These are phyloP conservation scores for Halictus quadricinctus DNA, from an alignment of 2,888 invertebrate species.

Conservation along the genomic window DNA sequence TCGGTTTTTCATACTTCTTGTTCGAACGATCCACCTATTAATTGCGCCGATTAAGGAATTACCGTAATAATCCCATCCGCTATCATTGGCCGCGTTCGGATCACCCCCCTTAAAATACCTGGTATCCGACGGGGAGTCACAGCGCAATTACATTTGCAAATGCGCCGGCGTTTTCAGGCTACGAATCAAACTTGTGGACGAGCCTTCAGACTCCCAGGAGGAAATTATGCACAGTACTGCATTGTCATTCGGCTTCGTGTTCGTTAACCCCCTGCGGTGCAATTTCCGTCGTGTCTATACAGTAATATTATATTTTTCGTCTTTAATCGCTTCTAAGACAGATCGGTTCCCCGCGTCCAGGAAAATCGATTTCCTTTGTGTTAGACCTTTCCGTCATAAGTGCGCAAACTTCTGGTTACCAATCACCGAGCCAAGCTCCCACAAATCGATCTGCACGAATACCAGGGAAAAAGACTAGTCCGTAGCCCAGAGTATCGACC, in stretches of 20 bases:
- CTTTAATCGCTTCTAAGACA: background rate
- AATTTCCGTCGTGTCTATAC: background rate
- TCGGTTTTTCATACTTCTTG: too few relatives aligned
- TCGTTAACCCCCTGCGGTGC: background rate
- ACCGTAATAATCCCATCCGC: conserved; percentile 42
- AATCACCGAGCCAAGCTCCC: background rate
- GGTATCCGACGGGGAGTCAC: conserved; percentile 3
- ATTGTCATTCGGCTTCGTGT: background rate
- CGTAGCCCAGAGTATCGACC: background rate
- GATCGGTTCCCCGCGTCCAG: too few relatives aligned
- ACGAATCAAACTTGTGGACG: background rate
- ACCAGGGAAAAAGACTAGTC: background rate
- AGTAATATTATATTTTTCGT: background rate
- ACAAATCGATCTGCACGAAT: background rate
- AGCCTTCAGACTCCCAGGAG: background rate
- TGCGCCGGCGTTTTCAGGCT: conserved; percentile 1
- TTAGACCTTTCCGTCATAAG: too few relatives aligned
- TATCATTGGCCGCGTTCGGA: conserved; percentile 1
- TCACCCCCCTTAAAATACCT: background rate
- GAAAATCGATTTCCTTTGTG: too few relatives aligned
- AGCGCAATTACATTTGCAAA: conserved; percentile 45
- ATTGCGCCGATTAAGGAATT: conserved; percentile 45
- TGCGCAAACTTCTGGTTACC: background rate
- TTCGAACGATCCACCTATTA: conserved; percentile 29
- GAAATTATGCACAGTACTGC: background rate